These are phyloP conservation scores for Osmoderma eremita DNA, from an alignment of 2,888 invertebrate genomes.

Conservation along the genomic window DNA sequence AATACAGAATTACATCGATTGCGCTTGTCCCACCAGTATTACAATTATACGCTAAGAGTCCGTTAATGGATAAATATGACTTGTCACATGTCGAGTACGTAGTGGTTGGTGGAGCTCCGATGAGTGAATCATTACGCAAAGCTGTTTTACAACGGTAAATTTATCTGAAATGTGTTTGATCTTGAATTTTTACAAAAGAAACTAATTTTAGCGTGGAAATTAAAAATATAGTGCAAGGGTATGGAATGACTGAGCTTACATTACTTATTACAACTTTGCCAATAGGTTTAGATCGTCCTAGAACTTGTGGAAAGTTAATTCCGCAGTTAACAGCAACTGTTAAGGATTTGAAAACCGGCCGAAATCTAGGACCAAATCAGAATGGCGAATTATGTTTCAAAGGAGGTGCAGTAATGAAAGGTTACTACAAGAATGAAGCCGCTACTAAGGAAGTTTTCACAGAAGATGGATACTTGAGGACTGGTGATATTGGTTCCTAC, in stretches of 20 bases:
- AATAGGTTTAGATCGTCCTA: slow-evolving; percentile 62
- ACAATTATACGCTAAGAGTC: slow-evolving; percentile 82
- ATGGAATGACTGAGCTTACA: slow-evolving; percentile 81
- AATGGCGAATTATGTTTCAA: slow-evolving; percentile 85
- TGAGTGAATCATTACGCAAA: slow-evolving; percentile 67
- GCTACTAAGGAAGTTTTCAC: slow-evolving; percentile 75
- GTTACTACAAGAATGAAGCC: slow-evolving; percentile 77
- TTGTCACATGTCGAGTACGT: slow-evolving; percentile 73
- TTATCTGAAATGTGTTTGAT: neutral
- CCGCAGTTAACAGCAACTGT: slow-evolving; percentile 73
- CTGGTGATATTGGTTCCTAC: slow-evolving; percentile 86
- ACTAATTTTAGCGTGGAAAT: slow-evolving; percentile 50
- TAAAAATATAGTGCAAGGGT: slow-evolving; percentile 68
- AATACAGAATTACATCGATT: slow-evolving; percentile 57
- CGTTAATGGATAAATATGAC: slow-evolving; percentile 77
- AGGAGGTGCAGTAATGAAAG: slow-evolving; percentile 69
- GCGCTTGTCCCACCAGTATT: slow-evolving; percentile 84
- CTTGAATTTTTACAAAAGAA: neutral
- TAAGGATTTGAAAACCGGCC: slow-evolving; percentile 71
- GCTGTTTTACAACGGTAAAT: too few species aligned
- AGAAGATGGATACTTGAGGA: slow-evolving; percentile 78
- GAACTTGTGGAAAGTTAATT: slow-evolving; percentile 72
- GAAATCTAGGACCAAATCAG: slow-evolving; percentile 69
- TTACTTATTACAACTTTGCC: slow-evolving; percentile 65
- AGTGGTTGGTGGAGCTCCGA: slow-evolving; percentile 80